Evolutionary conservation across 2,888 invertebrate genomes (phyloP), one percentile per base, ranked within the genome.

Genomic region (Tetheella fluctuosa): DNA sequence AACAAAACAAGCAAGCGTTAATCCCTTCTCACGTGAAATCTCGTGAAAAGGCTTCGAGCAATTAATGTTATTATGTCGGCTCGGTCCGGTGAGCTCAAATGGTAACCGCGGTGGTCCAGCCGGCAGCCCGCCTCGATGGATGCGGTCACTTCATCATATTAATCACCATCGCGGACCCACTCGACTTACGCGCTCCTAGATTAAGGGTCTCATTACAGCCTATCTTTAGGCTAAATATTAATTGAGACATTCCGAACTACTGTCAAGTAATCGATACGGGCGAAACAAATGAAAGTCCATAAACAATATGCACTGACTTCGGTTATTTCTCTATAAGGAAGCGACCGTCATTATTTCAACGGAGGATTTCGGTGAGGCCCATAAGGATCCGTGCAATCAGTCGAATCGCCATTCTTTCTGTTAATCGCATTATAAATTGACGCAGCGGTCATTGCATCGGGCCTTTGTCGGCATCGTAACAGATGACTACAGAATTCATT

Each of bases 401-500:
- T 85, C 79, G 79, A 78, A 79, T 88, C 81, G 88, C 88, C 85
- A 86, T 89, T 88, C 86, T 88, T 90, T 90, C 80, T 84, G 85
- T 85, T 90, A 90, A 91, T 91, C 90, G 89, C 86, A 85, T 91
- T 91, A 91, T 91, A 90, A 91, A 91, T 90, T 89, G 90, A 88
- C 83, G 74, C 76, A 79, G 85, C 85, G 86, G 85, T 84, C 84
- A 77, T 75, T 78, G 83, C 70, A 72, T 74, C 70, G 48, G 48
- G 71, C 81, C 90, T 91, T 91, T 91, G 91, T 91, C 91, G 90
- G 91, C 84, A 59, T 81, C 79, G 66, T 82, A 86, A 88, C 79
- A 73, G 83, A 86, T 83, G 81, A 77, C 81, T 77, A 72, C 78
- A 77, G 72, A 82, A 81, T 85, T 84, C 84, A 86, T 88, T 82